A percentile compares a stretch with the other conserved stretches of the same genome.
Evolutionary conservation across 2,113 vertebrate species (phyloP).

Genomic region (Pachypanchax playfairii): DNA sequence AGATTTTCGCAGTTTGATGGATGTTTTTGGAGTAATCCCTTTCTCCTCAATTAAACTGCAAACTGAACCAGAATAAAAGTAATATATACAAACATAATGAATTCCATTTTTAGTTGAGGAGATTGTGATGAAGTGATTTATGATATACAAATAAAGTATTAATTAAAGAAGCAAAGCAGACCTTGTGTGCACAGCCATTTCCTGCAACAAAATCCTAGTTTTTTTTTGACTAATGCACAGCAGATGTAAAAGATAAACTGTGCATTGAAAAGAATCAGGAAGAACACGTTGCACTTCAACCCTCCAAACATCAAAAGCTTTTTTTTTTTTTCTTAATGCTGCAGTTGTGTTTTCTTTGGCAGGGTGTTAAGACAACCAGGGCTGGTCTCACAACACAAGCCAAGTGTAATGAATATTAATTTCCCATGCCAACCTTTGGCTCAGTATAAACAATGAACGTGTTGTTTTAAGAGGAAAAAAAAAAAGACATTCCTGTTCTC

Average conservation of each 20-base stretch:
- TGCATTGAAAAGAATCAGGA: constrained; percentile 48
- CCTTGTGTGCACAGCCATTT: not conserved
- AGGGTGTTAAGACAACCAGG: constrained; percentile 30
- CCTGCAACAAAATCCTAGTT: constrained; percentile 5
- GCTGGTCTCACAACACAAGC: constrained; percentile 25
- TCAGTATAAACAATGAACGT: constrained; percentile 26
- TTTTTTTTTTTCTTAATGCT: too few relatives aligned
- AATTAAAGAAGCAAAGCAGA: not conserved
- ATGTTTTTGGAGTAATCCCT: too few relatives aligned
- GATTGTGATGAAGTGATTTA: not conserved
- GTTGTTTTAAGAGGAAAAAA: constrained; percentile 46
- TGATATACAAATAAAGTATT: not conserved
- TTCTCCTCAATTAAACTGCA: too few relatives aligned
- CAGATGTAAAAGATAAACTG: constrained; percentile 37
- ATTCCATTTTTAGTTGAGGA: too few relatives aligned
- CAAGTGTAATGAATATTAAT: constrained; percentile 51
- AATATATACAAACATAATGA: too few relatives aligned
- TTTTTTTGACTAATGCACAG: constrained; percentile 8
- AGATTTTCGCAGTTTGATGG: too few relatives aligned
- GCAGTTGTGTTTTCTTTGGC: constrained; percentile 63
- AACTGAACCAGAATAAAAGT: too few relatives aligned
- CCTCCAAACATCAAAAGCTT: constrained; percentile 50
- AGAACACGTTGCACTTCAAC: constrained; percentile 48
- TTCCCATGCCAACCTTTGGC: constrained; percentile 21
- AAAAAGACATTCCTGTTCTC: constrained; percentile 25